Percentiles rank a stretch among this genome's conserved stretches.
Evolutionary conservation across 1,140 invertebrate species (phyloP).

Genomic region (Sminthurides bifidus): DNA sequence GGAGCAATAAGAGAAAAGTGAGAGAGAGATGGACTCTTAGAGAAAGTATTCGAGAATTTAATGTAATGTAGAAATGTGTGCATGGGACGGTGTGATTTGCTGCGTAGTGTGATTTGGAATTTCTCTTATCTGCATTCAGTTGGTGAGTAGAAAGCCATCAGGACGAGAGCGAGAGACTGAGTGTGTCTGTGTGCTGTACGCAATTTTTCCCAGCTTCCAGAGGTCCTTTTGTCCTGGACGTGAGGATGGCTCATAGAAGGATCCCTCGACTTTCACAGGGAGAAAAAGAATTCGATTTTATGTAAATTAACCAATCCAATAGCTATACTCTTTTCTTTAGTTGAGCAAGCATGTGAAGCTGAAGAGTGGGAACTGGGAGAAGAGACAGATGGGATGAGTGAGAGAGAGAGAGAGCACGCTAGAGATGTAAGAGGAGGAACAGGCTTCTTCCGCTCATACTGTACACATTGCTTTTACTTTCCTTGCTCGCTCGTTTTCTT

Average conservation of each 20-base stretch:
- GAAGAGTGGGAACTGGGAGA: too few relatives aligned
- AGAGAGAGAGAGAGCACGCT: too few relatives aligned
- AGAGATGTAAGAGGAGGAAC: too few relatives aligned
- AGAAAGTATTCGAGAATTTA: conserved; percentile 24
- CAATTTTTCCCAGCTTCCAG: conserved; percentile 23
- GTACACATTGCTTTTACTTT: too few relatives aligned
- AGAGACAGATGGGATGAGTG: too few relatives aligned
- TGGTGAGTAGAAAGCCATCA: conserved; percentile 29
- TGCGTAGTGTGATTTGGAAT: conserved; percentile 22
- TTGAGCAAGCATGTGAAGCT: conserved; percentile 8
- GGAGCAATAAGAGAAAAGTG: neutral
- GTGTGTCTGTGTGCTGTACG: too few relatives aligned
- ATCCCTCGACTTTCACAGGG: conserved; percentile 24
- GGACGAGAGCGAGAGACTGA: conserved; percentile 10
- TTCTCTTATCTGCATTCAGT: conserved; percentile 26
- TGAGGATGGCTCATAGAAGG: conserved; percentile 17
- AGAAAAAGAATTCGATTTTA: conserved; percentile 30
- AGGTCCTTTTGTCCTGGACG: conserved; percentile 21
- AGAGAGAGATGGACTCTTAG: conserved; percentile 16
- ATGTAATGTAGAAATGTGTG: conserved; percentile 15
- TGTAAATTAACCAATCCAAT: conserved; percentile 29
- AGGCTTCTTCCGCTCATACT: too few relatives aligned
- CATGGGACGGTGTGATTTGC: conserved; percentile 14
- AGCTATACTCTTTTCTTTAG: conserved; percentile 24
- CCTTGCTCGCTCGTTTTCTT: too few relatives aligned